Evolutionary conservation across 2,113 vertebrate species (phyloP).

Genomic region (Benitochromis conjunctus): DNA sequence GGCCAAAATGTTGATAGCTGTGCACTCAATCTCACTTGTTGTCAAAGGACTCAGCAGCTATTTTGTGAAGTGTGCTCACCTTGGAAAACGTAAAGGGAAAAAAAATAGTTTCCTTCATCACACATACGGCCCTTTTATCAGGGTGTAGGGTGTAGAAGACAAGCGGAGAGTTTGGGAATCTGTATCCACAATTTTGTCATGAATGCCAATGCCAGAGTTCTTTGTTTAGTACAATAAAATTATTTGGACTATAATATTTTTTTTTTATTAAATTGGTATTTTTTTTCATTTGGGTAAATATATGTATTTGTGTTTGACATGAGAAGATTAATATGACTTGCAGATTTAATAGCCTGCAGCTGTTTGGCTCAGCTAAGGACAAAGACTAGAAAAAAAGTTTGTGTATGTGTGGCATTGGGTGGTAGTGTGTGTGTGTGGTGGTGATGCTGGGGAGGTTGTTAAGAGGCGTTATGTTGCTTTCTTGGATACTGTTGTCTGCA

Average conservation of each 20-base stretch:
- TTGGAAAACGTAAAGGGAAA: not conserved
- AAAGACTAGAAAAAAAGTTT: not conserved
- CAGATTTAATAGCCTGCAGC: not conserved
- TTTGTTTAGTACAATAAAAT: not conserved
- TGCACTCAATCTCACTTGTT: conserved; percentile 13
- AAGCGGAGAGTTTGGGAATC: not conserved
- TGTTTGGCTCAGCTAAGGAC: not conserved
- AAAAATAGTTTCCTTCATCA: not conserved
- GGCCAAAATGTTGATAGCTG: conserved; percentile 34
- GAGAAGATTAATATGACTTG: not conserved
- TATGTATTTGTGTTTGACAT: not conserved
- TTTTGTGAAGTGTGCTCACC: conserved; percentile 26
- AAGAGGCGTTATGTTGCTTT: not conserved
- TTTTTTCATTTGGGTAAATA: not conserved
- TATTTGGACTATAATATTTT: not conserved
- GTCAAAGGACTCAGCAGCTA: conserved; percentile 28
- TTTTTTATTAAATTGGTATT: not conserved
- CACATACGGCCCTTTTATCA: not conserved
- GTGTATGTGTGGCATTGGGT: no score
- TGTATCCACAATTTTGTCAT: not conserved
- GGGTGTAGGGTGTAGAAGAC: not conserved
- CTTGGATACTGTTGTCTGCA: not conserved
- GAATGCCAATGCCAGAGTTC: rapidly evolving
- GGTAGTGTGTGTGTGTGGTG: no score
- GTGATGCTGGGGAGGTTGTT: not conserved